These are phyloP conservation scores for Zaprionus capensis DNA, from an alignment of 1,140 invertebrate genomes.

Conservation along the genomic window DNA sequence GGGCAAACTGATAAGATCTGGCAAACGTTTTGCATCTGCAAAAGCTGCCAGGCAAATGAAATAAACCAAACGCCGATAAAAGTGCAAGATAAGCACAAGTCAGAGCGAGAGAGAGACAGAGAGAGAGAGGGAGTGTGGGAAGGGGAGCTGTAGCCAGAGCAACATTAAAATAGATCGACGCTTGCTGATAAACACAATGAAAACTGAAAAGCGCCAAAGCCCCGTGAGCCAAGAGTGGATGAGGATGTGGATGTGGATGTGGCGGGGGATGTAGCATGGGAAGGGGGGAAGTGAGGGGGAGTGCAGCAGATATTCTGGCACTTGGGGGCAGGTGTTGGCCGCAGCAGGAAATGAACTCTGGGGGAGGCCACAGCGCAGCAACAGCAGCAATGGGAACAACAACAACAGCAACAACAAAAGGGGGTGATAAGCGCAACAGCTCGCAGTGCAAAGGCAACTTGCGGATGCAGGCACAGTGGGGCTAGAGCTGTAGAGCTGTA, in stretches of 20 bases:
- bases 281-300: not conserved
- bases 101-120: not conserved
- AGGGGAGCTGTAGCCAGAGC: slow-evolving; percentile 28
- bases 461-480: not conserved
- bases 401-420: slow-evolving; percentile 3
- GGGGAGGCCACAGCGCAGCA: slow-evolving; percentile 17
- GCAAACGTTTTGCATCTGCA: slow-evolving; percentile 69
- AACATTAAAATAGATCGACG: slow-evolving; percentile 80
- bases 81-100: slow-evolving; percentile 32
- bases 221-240: slow-evolving; percentile 48
- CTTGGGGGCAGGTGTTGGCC: slow-evolving; percentile 25
- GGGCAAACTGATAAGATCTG: slow-evolving; percentile 41
- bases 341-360: slow-evolving; percentile 45
- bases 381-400: not conserved
- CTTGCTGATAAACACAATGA: slow-evolving; percentile 61
- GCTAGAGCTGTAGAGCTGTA: not conserved
- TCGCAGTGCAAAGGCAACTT: not conserved
- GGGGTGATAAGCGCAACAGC: slow-evolving; percentile 32
- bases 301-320: slow-evolving; percentile 6
- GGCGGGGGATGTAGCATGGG: slow-evolving; percentile 14
- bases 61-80: slow-evolving; percentile 77
- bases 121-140: not conserved
- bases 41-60: slow-evolving; percentile 76
- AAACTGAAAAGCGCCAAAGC: slow-evolving; percentile 62
- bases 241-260: slow-evolving; percentile 39